Percentiles rank a stretch among this genome's conserved stretches.
Conservation (phyloP, 2,797 vertebrate genomes). For the Sebastes hubbsi region DNA sequence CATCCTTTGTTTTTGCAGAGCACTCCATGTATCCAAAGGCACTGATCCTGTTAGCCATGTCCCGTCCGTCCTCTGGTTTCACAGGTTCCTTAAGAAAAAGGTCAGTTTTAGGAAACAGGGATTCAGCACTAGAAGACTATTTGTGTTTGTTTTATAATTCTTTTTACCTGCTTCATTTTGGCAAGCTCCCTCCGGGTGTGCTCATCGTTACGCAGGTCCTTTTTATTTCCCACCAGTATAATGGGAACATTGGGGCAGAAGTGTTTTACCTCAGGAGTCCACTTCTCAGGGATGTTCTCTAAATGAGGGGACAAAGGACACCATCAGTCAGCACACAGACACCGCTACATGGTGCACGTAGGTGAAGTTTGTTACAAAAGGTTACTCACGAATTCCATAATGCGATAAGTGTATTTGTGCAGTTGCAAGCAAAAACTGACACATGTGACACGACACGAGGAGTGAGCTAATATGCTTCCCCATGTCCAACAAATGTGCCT, state of each 20-base stretch:
- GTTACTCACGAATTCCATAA: neutral
- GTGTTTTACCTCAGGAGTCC: slow-evolving; percentile 98
- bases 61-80: slow-evolving; percentile 95
- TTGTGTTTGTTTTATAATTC: neutral
- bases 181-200: slow-evolving; percentile 96
- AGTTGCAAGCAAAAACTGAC: neutral
- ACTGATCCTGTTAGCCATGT: slow-evolving; percentile 96
- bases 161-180: slow-evolving; percentile 97
- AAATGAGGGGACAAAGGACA: slow-evolving; percentile 8
- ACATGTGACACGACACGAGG: neutral
- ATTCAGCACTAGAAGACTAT: neutral
- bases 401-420: neutral
- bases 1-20: slow-evolving; percentile 98
- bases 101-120: neutral
- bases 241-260: slow-evolving; percentile 99
- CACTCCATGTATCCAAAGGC: slow-evolving; percentile 99
- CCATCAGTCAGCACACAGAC: slow-evolving; percentile 3
- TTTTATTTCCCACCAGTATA: slow-evolving; percentile 98
- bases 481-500: neutral
- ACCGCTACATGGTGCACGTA: neutral
- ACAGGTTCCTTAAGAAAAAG: slow-evolving; percentile 89
- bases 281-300: slow-evolving; percentile 99
- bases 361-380: neutral
- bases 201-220: slow-evolving; percentile 97
- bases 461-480: neutral